phyloP scores from a whole-genome alignment of 2,113 vertebrate species.

The Leucosticte australis region DNA sequence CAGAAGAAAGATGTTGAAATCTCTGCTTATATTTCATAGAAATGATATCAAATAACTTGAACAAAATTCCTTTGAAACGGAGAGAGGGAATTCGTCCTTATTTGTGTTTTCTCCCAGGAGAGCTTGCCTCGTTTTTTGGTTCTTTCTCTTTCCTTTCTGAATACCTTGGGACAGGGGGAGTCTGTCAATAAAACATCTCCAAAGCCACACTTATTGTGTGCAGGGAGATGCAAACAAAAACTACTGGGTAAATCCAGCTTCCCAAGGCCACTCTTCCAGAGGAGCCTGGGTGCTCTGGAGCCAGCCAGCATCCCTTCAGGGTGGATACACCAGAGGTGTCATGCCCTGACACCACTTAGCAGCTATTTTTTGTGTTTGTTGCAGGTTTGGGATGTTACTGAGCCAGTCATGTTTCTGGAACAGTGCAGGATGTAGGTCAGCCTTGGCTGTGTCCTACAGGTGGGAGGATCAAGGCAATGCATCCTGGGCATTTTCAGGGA shows the following conservation, averaged over 20 bases:
- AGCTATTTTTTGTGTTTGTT: neutral
- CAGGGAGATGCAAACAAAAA: neutral
- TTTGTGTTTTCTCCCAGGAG: neutral
- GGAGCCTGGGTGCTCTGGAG: neutral
- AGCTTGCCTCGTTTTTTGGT: neutral
- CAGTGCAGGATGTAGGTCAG: neutral
- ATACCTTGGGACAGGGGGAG: neutral
- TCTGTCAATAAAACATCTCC: neutral
- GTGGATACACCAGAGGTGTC: neutral
- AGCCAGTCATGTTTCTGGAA: neutral
- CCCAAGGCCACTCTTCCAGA: neutral
- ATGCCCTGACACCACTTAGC: rapidly evolving
- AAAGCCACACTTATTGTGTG: neutral
- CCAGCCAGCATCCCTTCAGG: neutral
- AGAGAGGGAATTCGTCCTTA: constrained; percentile 5
- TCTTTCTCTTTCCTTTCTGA: neutral
- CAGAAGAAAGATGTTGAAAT: neutral
- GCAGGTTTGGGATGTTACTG: neutral
- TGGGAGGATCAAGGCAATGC: neutral
- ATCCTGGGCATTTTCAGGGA: neutral
- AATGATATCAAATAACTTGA: neutral
- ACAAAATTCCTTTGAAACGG: constrained; percentile 2
- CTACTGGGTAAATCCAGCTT: neutral
- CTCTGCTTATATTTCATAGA: neutral
- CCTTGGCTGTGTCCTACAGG: neutral